Conservation (phyloP, 1,140 invertebrate species). For the Leptopilina boulardi region DNA sequence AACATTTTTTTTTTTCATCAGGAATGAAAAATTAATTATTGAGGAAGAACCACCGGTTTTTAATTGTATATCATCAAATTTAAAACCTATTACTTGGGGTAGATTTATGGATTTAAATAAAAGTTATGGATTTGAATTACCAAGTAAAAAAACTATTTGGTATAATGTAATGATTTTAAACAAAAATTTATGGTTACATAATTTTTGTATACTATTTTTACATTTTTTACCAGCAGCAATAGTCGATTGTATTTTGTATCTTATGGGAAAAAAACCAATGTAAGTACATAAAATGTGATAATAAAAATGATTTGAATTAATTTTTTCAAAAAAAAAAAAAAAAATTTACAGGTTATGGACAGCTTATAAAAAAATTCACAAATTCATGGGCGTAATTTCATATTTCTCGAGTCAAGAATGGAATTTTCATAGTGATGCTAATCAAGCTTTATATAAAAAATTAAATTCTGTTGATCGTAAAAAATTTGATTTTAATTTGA, state of each 20-base stretch:
- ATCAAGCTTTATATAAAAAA: slow-evolving; percentile 73
- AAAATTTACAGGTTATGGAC: slow-evolving; percentile 73
- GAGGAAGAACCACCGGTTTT: slow-evolving; percentile 74
- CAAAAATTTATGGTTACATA: slow-evolving; percentile 73
- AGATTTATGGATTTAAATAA: slow-evolving; percentile 75
- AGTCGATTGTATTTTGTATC: slow-evolving; percentile 59
- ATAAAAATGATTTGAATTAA: neutral
- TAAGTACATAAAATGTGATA: slow-evolving; percentile 50
- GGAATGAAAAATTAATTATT: slow-evolving; percentile 38
- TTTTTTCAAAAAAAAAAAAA: too few relatives aligned
- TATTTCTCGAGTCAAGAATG: slow-evolving; percentile 80
- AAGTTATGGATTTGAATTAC: slow-evolving; percentile 66
- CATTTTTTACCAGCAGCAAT: slow-evolving; percentile 72
- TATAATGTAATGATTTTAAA: slow-evolving; percentile 76
- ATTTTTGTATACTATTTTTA: slow-evolving; percentile 69
- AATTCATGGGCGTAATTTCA: slow-evolving; percentile 77
- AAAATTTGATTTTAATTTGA: slow-evolving; percentile 73
- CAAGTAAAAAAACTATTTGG: slow-evolving; percentile 75
- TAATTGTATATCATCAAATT: slow-evolving; percentile 78
- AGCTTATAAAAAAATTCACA: slow-evolving; percentile 78
- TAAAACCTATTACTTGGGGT: slow-evolving; percentile 79
- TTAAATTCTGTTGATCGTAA: slow-evolving; percentile 73
- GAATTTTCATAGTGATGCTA: slow-evolving; percentile 78
- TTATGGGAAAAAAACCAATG: slow-evolving; percentile 71
- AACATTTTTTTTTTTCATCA: slow-evolving; percentile 14